Evolutionary conservation across 2,113 vertebrate genomes (phyloP).

Genomic region (Hepsetus odoe): DNA sequence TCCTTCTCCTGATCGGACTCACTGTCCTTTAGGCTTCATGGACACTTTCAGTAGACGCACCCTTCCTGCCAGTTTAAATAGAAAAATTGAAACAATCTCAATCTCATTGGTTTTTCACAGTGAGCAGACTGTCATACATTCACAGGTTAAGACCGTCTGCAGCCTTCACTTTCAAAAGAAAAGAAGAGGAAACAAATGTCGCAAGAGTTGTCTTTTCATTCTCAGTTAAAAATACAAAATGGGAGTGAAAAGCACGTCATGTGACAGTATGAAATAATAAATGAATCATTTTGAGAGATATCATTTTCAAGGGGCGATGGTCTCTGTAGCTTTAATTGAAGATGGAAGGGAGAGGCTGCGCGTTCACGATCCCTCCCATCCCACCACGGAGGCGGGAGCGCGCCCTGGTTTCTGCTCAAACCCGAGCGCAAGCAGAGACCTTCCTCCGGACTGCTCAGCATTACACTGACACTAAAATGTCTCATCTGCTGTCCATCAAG

Average conservation of each 20-base stretch:
- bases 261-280: conserved; percentile 56
- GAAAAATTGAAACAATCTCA: too few relatives aligned
- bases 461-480: conserved; percentile 74
- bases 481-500: conserved; percentile 57
- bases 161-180: too few relatives aligned
- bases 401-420: conserved; percentile 64
- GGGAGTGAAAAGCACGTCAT: conserved; percentile 28
- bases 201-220: background rate
- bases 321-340: conserved; percentile 73
- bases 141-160: too few relatives aligned
- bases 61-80: too few relatives aligned
- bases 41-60: too few relatives aligned
- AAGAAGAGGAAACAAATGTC: background rate
- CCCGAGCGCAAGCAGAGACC: conserved; percentile 59
- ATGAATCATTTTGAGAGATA: conserved; percentile 73
- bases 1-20: too few relatives aligned
- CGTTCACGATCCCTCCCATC: conserved; percentile 68
- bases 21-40: too few relatives aligned
- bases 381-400: conserved; percentile 67
- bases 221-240: background rate
- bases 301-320: conserved; percentile 56
- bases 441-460: conserved; percentile 65
- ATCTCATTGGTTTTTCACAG: too few relatives aligned
- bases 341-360: conserved; percentile 78
- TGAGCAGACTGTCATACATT: too few relatives aligned